Base-by-base conservation (phyloP, 2,888 invertebrate species). In the Orthosia cruda region DNA sequence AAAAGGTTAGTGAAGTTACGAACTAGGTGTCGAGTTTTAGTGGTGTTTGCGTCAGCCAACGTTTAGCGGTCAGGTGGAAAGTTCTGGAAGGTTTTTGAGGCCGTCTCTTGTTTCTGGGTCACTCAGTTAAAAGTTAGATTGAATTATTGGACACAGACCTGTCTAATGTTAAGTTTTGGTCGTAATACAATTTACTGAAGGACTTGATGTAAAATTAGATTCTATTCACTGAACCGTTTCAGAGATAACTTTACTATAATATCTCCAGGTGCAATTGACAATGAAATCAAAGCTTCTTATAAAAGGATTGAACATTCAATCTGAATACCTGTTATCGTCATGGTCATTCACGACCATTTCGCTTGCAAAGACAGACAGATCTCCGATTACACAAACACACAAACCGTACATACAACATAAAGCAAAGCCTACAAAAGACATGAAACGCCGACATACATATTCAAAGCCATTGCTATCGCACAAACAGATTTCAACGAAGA, bases 401-500 rank as follows among this genome's bases (percentile, higher is more conserved):
- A 77, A 57, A 65, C 26, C 47, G 13, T 45, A 50, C n/a, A 12
- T 18, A 62, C 13, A n/a, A 32, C 18, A 71, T 45, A 71, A 61
- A 69, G 15, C 55, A 26, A 55, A 23, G 12, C 15, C 20, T 2
- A 68, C 64, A 59, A 72, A 68, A 71, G 63, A 71, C 80, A 74
- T 55, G 70, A 72, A 80, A 70, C 59, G 66, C 75, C 57, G 57
- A 62, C 69, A 81, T 87, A 47, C 77, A 83, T 81, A 86, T 83
- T 86, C 86, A 86, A 76, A 87, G 52, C 57, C 47, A 69, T 7
- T 65, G 59, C 72, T 77, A 81, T 85, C 85, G 71, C 69, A 59
- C 79, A 73, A 82, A 84, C 83, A 85, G 83, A n/a, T n/a, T n/a
- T n/a, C n/a, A 86, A 71, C 84, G 73, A 84, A 86, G 87, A 89